Conservation (phyloP, 2,888 invertebrate genomes). For the Sphaerophoria taeniata region DNA sequence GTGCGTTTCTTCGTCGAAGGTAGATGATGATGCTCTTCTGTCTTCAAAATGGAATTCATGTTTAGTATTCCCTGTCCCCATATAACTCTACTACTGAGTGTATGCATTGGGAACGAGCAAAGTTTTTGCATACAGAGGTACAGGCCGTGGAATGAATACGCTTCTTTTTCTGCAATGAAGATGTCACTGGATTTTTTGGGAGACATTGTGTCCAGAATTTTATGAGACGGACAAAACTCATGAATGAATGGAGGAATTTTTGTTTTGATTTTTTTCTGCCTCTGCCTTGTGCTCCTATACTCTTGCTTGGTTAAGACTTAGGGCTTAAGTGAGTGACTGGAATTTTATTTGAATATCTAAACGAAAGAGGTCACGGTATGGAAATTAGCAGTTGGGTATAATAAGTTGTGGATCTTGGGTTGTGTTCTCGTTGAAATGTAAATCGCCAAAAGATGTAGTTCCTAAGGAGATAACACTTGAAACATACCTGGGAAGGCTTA, state of each 20-base stretch:
- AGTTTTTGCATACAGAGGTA: constrained; percentile 47
- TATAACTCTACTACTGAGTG: not conserved
- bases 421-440: constrained; percentile 26
- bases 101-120: constrained; percentile 15
- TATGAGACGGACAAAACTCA: constrained; percentile 70
- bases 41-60: constrained; percentile 41
- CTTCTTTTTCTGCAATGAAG: constrained; percentile 61
- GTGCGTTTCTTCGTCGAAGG: constrained; percentile 52
- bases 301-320: not conserved
- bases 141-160: constrained; percentile 11
- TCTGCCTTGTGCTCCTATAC: not conserved
- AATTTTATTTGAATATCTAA: constrained; percentile 70
- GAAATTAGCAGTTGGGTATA: constrained; percentile 46
- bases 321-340: constrained; percentile 51
- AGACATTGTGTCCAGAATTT: constrained; percentile 72
- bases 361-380: constrained; percentile 62
- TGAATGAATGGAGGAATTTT: constrained; percentile 64
- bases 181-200: constrained; percentile 70
- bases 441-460: not conserved
- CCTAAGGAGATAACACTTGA: too few species aligned
- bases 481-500: too few species aligned
- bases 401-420: constrained; percentile 24
- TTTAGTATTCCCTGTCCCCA: constrained; percentile 15
- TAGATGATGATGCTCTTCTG: not conserved
- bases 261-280: not conserved